Conservation (phyloP, 2,797 vertebrate genomes). For the Thalassophryne amazonica region DNA sequence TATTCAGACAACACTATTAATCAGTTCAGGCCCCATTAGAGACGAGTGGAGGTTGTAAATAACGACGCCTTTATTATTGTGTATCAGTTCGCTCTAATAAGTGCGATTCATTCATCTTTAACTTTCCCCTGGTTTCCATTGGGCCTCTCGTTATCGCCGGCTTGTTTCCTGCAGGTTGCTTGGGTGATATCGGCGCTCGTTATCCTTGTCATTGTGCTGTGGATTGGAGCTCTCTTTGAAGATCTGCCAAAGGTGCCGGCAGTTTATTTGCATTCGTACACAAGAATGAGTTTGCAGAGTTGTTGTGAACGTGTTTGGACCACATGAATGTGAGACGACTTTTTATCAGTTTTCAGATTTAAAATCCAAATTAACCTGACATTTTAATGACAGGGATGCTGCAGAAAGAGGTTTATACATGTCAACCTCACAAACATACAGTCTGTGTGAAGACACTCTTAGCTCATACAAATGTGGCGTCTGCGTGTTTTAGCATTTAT, state of each 20-base stretch:
- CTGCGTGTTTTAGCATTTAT: not conserved
- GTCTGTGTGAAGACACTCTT: too few relatives aligned
- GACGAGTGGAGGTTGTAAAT: slow-evolving; percentile 3
- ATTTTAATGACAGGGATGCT: too few relatives aligned
- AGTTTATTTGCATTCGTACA: slow-evolving; percentile 13
- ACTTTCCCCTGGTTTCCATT: slow-evolving; percentile 20
- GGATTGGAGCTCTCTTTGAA: slow-evolving; percentile 88
- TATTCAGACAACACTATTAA: slow-evolving; percentile 13
- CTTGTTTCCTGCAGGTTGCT: slow-evolving; percentile 78
- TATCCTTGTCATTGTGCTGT: slow-evolving; percentile 88
- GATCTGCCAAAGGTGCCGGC: slow-evolving; percentile 93
- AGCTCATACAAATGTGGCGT: not conserved
- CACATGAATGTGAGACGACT: too few relatives aligned
- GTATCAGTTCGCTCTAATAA: slow-evolving; percentile 4
- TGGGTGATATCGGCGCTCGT: slow-evolving; percentile 85
- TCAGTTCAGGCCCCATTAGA: slow-evolving; percentile 13
- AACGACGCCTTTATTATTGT: slow-evolving; percentile 6
- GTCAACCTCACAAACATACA: too few relatives aligned
- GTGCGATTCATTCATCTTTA: slow-evolving; percentile 3
- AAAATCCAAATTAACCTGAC: too few relatives aligned
- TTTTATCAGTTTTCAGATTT: too few relatives aligned
- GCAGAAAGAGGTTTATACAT: not conserved
- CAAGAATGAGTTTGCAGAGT: not conserved
- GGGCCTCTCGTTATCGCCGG: slow-evolving; percentile 5
- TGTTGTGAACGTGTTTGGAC: slow-evolving; percentile 12